Base-by-base conservation (phyloP, 92 coral and sea anemone species). In the Siderastrea radians region DNA sequence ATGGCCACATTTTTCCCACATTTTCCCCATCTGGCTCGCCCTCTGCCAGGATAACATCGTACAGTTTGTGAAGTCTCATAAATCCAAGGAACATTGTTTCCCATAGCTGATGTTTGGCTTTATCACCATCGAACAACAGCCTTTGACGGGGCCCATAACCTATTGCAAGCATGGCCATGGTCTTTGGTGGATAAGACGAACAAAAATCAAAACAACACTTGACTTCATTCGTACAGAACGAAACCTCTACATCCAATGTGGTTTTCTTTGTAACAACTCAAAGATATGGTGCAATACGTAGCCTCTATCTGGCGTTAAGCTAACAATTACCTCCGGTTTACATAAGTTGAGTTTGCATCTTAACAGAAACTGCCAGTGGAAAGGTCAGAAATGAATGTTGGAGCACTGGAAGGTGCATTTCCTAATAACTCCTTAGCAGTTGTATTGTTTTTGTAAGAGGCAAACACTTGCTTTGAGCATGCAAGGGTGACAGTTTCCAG, bases 61-160 rank as follows among this genome's bases (percentile, higher is more conserved):
- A 84, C 68, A 89, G 58, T 55, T 84, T 84, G 47, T 84, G 93
- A 10, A 78, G 44, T 52, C 71, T 19, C 82, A 72, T 90, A 47
- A 78, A 84, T 19, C 90, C 84, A n/a, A 90, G 87, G 49, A 90
- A 90, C 55, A 80, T 90, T 1, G 73, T 49, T 67, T 85, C 87
- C 84, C 93, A 90, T 54, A 85, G 84, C 55, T 90, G 82, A 47
- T 80, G 86, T 64, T 85, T 85, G 6, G 79, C 13, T 46, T 90
- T 87, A 59, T 91, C 91, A 52, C 94, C 88, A 60, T 91, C 85
- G 88, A 91, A 87, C 2, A 58, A 13, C 1, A 92, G 83, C 65
- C 87, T 74, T 44, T 84, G 80, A 45, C 87, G 85, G 93, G 86
- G 90, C 83, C 90, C 93, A 80, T 79, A 85, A 72, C 90, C 93